Evolutionary conservation across 2,888 invertebrate genomes (phyloP).

Genomic region (Caradrina clavipalpis): DNA sequence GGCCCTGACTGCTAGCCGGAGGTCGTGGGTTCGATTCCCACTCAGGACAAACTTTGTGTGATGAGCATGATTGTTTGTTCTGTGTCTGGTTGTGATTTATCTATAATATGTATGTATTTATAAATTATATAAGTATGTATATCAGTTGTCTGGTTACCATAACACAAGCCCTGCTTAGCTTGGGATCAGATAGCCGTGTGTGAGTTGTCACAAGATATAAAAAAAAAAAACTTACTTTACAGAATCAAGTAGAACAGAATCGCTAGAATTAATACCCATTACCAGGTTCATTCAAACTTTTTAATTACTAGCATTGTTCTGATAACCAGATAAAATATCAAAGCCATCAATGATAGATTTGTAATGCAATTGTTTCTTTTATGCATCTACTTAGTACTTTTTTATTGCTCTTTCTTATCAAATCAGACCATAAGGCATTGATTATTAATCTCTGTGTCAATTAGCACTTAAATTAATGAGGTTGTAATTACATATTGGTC

Average conservation of each 20-base stretch:
- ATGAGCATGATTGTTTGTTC: too few species aligned
- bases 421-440: constrained; percentile 2
- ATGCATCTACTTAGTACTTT: not conserved
- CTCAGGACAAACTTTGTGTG: too few species aligned
- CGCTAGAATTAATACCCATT: not conserved
- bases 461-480: constrained; percentile 6
- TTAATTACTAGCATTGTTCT: not conserved
- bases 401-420: constrained; percentile 26
- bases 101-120: too few species aligned
- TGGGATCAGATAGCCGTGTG: too few species aligned
- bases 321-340: constrained; percentile 1
- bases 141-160: too few species aligned
- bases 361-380: not conserved
- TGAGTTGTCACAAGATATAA: too few species aligned
- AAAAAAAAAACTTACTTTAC: too few species aligned
- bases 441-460: constrained; percentile 13
- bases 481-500: not conserved
- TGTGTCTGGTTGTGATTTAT: too few species aligned
- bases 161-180: too few species aligned
- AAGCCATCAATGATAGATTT: constrained; percentile 2
- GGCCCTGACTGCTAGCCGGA: too few species aligned
- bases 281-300: not conserved
- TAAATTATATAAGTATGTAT: too few species aligned
- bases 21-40: too few species aligned
- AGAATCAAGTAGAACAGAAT: not conserved